Base-by-base conservation (phyloP, 2,888 invertebrate species). In the Xylocampa areola region DNA sequence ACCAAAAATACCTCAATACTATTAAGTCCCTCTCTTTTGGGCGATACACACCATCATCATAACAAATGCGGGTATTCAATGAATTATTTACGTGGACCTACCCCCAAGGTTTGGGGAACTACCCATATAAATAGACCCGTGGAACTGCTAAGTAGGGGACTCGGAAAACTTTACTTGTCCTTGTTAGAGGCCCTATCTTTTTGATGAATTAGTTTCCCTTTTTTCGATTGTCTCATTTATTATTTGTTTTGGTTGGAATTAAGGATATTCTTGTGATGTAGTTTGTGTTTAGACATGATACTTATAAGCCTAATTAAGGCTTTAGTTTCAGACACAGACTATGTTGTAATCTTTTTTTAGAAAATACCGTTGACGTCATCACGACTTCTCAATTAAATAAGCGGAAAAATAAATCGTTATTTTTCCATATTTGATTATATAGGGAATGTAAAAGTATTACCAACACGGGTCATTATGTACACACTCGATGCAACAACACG, bases 21-120 rank as follows among this genome's bases (percentile, higher is more conserved):
- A 39, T 59, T 49, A 43, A 21, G 23, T 43, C 13, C 19, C 11
- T 14, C 14, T 45, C 40, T 48, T 23, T 33, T 41, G 54, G 32
- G 30, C 65, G 47, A 68, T 54, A 51, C 32, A 44, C 55, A 69
- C 65, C 70, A 73, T 76, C 73, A 69, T 76, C 73, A 77, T 80
- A 81, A 82, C 77, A 76, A 78, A 82, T 81, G 77, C 76, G 78
- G 84, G 73, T 69, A 73, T 55, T 70, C 77, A 52, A 80, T 85
- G 83, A 85, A 85, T 85, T 83, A 85, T 85, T 85, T 78, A 84
- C 75, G 68, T 66, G 59, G 48, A 49, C 68, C 62, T 63, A 33
- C 52, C 64, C 50, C 60, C 21, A 47, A 44, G 68, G 63, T 58
- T 68, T 55, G 53, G 48, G 33, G 60, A 60, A 57, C 54, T 50